Evolutionary conservation across 1,140 invertebrate genomes (phyloP), one percentile per base, ranked within the genome.

Genomic region (Bombus fervidus): DNA sequence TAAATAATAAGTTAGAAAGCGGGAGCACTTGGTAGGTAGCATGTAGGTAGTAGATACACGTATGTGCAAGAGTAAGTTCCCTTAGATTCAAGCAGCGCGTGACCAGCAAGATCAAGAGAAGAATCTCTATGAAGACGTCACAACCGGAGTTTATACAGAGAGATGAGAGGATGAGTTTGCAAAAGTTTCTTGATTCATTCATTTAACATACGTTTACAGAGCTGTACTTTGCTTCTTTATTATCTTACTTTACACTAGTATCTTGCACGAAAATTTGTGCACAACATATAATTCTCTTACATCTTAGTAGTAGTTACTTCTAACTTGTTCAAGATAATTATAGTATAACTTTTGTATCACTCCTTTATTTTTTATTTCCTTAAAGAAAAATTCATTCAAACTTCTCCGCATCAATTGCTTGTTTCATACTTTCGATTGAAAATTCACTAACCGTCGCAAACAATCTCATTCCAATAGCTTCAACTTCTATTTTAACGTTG

Each of bases 101-200:
- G 69, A 71, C 69, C 28, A 71, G 37, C 28, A 41, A n/a, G 39
- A n/a, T n/a, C 69, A 71, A 71, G 69, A n/a, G 28, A 71, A 47
- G 6, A 18, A 4, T 69, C 13, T 71, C 22, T 25, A 71, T 25
- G 25, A 34, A 41, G 25, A 41, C 25, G 37, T 71, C n/a, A n/a
- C 28, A 71, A 41, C 28, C 28, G 25, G 12, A 71, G 39, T 41
- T 41, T 71, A 28, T n/a, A n/a, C 68, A 4, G 37, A 28, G 68
- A 39, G 25, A 12, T 4, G 37, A n/a, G 37, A 37, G 28, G 25
- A 5, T 10, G 37, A 71, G 28, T 28, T 71, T 69, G 18, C 22
- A 25, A 10, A 37, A 39, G 68, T 28, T 69, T 39, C 37, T 69
- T 39, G 22, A 39, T 69, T 12, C 37, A 5, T 28, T 37, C 1